phyloP scores from a whole-genome alignment of 2,113 vertebrate genomes.

The Hydrochoerus hydrochaeris region DNA sequence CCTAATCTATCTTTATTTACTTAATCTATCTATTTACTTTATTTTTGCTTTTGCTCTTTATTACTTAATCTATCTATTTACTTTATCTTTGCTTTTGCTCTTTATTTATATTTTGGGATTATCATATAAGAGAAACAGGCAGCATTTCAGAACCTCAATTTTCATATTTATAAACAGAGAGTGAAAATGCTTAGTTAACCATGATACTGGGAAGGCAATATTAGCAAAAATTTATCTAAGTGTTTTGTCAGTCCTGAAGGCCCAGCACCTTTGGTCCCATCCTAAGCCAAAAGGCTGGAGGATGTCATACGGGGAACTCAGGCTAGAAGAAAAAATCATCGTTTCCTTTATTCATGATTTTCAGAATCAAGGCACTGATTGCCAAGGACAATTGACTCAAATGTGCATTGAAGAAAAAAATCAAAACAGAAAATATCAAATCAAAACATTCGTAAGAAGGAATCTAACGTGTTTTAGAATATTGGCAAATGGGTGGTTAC shows the following conservation, averaged over 20 bases:
- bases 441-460: background rate
- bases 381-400: background rate
- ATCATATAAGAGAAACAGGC: background rate
- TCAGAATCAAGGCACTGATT: background rate
- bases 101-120: background rate
- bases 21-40: too few species aligned
- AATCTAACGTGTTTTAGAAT: background rate
- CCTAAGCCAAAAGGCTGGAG: background rate
- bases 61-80: too few species aligned
- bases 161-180: background rate
- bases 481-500: background rate
- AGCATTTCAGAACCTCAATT: background rate
- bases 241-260: background rate
- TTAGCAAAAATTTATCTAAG: background rate
- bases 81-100: too few species aligned
- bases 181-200: background rate
- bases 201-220: background rate
- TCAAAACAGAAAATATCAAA: background rate
- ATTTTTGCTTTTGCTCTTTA: too few species aligned
- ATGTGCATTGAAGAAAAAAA: background rate
- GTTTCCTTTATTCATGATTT: background rate
- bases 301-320: fast-evolving
- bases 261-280: background rate
- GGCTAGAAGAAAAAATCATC: background rate
- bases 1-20: background rate